These are phyloP conservation scores for Nebria ingens DNA, from an alignment of 1,140 invertebrate species.

Conservation along the genomic window DNA sequence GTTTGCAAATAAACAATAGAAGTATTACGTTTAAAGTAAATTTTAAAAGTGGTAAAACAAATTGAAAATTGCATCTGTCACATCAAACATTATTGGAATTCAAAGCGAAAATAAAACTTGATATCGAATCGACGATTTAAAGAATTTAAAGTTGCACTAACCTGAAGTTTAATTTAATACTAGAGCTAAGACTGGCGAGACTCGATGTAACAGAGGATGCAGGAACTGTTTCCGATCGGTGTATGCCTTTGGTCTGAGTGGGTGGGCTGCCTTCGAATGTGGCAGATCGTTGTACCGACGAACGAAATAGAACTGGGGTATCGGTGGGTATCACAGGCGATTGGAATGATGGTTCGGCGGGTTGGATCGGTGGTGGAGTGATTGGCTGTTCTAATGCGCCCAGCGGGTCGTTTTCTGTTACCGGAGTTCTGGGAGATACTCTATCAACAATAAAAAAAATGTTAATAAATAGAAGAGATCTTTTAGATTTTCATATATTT, in stretches of 20 bases:
- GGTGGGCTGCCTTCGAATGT: constrained; percentile 48
- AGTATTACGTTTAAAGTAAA: no score
- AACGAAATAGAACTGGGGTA: constrained; percentile 28
- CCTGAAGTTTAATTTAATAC: constrained; percentile 75
- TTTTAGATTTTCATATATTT: background rate
- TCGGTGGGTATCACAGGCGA: constrained; percentile 20
- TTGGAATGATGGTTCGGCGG: constrained; percentile 12
- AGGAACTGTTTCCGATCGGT: constrained; percentile 74
- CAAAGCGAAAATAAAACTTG: no score
- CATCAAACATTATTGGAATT: no score
- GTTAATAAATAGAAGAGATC: constrained; percentile 11
- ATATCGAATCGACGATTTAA: no score
- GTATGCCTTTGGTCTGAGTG: constrained; percentile 39
- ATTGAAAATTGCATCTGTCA: no score
- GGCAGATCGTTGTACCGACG: constrained; percentile 36
- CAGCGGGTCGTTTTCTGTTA: constrained; percentile 83
- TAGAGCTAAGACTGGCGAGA: constrained; percentile 62
- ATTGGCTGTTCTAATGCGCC: constrained; percentile 59
- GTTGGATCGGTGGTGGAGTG: constrained; percentile 15
- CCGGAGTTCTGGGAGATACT: constrained; percentile 61
- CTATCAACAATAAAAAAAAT: constrained; percentile 30
- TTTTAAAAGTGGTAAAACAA: no score
- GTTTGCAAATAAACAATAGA: no score
- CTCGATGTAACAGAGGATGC: constrained; percentile 61
- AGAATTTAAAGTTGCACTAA: constrained; percentile 39